Base-by-base conservation (phyloP, 2,888 invertebrate species). In the Altica lythri region DNA sequence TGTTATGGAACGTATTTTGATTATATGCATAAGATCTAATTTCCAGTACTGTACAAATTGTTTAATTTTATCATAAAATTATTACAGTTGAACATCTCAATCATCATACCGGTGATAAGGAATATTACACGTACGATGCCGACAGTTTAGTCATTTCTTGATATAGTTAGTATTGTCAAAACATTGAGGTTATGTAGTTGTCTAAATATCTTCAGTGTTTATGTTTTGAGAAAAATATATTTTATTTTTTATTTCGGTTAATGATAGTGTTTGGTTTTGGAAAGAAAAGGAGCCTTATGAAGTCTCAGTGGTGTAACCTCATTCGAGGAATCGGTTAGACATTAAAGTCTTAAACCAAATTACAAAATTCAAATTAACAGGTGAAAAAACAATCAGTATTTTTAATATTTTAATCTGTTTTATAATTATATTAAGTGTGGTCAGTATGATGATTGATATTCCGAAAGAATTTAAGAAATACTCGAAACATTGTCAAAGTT, bases 381-480 rank as follows among this genome's bases (percentile, higher is more conserved):
- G 14, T 34, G 34, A 25, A 16, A n/a, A 47, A n/a, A 14, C 13
- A n/a, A 25, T 49, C 48, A 49, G 48, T 49, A 49, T 49, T 49
- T 22, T 22, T 19, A 38, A 40, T 2, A 12, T 32, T 5, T 27
- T 27, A 27, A n/a, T 27, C n/a, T 8, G 8, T 8, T 16, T 16
- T 34, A 32, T 14, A 14, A 34, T 14, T 12, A 16, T 34, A 30
- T 42, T 42, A 19, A 35, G 29, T n/a, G 29, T 34, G 27, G 19
- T 27, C 54, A 57, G 42, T 53, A 70, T 71, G 71, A 62, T 70
- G 62, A 65, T 63, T 35, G 70, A 72, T 51, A 62, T 72, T 49
- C 70, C 72, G 29, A 69, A 63, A 54, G 76, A 77, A 64, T 75
- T 77, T 62, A 72, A 70, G 47, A 73, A 71, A 59, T 76, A 73